phyloP scores from a whole-genome alignment of 2,888 invertebrate species.

The Eupithecia exiguata region DNA sequence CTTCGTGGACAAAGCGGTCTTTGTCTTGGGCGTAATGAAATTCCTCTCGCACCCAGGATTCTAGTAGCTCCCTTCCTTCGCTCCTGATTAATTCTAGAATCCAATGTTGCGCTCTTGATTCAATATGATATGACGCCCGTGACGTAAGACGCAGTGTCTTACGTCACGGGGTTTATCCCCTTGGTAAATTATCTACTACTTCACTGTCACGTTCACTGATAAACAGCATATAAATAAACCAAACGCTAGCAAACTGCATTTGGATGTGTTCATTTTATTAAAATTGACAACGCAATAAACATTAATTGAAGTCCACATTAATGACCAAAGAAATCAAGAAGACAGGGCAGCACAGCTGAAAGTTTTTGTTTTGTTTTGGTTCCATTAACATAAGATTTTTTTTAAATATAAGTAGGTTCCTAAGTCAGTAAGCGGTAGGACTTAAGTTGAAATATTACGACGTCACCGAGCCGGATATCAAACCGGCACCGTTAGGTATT shows the following conservation, averaged over 20 bases:
- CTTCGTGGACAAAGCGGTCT: too few species aligned
- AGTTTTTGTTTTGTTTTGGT: too few species aligned
- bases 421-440: background rate
- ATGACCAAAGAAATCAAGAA: background rate
- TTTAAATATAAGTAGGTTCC: too few species aligned
- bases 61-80: too few species aligned
- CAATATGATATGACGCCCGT: background rate
- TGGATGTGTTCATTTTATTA: background rate
- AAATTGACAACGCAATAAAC: background rate
- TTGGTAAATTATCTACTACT: background rate
- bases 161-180: too few species aligned
- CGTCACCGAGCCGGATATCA: background rate
- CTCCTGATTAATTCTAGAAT: background rate
- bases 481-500: conserved; percentile 2
- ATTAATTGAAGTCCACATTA: background rate
- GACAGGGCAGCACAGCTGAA: background rate
- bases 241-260: background rate
- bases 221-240: background rate
- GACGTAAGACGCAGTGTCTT: background rate
- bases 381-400: background rate
- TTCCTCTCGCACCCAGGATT: too few species aligned
- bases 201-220: background rate
- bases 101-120: background rate
- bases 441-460: background rate
- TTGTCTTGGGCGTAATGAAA: too few species aligned